Evolutionary conservation across 2,113 vertebrate genomes (phyloP), one percentile per base, ranked within the genome.

Genomic region (Onychorhynchus coronatus): DNA sequence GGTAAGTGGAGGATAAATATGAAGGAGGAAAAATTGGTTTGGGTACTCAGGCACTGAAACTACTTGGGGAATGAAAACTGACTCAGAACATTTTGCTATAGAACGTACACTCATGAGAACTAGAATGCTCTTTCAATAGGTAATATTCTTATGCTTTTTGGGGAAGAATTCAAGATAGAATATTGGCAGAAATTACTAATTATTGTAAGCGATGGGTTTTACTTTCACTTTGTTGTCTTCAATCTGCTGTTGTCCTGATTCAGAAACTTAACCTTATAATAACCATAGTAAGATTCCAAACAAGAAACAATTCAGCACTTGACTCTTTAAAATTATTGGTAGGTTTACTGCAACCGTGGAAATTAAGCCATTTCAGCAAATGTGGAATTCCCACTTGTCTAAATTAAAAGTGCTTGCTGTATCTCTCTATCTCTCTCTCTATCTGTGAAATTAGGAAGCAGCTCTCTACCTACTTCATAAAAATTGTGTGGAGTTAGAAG

Each of bases 1-100:
- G 73, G 75, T 56, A 91, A 85, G 66, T 10, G 65, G 59, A 67
- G 67, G 67, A 87, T 70, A 88, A 92, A 80, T 50, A 86, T 8
- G 31, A 86, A 63, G 35, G 58, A 73, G 41, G 46, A 88, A 92
- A 85, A 25, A 35, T 68, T 41, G 14, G 16, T 84, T 90, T 71
- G 58, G 16, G 14, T 91, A 73, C 24, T 76, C 33, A 86, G 78
- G 67, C 63, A 47, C 35, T 56, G 42, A 90, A 75, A 52, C 22
- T 61, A 12, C 35, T 85, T 55, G n/a, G 25, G 12, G 10, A 81
- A 81, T 35, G 6, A 82, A 82, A 89, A 58, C 20, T 47, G n/a
- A 41, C 50, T 55, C n/a, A 14, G 14, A 63, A 65, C 88, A 65
- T 61, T 61, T 42, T 49, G 6, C 24, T 52, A 2, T 37, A 22